Evolutionary conservation across 2,113 vertebrate species (phyloP).

Genomic region (Pterocles gutturalis): DNA sequence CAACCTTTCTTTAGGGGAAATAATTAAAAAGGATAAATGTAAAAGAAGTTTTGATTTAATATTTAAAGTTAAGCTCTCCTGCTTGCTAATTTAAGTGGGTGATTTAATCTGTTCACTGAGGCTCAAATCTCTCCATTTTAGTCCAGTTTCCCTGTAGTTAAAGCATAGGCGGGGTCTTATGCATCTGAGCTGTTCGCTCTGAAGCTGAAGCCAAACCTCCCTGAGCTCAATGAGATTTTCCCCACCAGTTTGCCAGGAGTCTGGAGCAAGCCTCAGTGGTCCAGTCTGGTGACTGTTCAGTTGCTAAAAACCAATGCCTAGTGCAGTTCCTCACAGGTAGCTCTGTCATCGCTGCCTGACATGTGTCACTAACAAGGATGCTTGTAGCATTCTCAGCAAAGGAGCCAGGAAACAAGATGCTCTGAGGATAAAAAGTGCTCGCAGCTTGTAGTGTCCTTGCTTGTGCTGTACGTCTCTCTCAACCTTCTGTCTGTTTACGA

Average conservation of each 20-base stretch:
- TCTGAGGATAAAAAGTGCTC: background rate
- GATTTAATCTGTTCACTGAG: constrained; percentile 47
- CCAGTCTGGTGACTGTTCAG: background rate
- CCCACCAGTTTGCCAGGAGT: background rate
- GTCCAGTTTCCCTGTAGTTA: background rate
- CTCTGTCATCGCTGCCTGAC: rapidly evolving
- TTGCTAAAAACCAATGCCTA: background rate
- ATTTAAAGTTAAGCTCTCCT: background rate
- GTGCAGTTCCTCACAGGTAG: background rate
- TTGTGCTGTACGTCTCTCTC: background rate
- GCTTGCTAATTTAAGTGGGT: background rate
- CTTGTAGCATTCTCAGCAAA: background rate
- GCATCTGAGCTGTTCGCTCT: background rate
- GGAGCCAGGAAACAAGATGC: background rate
- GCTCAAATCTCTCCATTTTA: background rate
- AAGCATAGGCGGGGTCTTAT: background rate
- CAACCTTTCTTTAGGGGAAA: constrained; percentile 15
- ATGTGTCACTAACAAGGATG: background rate
- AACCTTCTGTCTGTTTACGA: background rate
- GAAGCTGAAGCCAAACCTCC: background rate
- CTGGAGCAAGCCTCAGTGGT: background rate
- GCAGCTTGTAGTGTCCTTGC: background rate
- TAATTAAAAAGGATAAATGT: constrained; percentile 3
- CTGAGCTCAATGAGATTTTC: background rate
- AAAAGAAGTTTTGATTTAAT: constrained; percentile 4